phyloP scores from a whole-genome alignment of 1,140 invertebrate genomes.

The Lucilia sericata region DNA sequence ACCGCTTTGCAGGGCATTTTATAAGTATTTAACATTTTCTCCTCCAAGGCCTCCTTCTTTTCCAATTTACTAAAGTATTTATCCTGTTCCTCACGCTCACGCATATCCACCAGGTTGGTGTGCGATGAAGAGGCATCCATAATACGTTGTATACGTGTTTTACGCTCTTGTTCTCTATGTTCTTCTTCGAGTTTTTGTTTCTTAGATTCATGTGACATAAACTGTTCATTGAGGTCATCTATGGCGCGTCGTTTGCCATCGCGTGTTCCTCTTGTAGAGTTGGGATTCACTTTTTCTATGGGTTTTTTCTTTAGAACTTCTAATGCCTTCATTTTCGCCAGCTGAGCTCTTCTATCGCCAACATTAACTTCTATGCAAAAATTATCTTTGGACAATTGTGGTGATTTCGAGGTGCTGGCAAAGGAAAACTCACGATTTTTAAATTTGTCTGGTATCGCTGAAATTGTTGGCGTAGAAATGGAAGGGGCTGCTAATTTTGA shows the following conservation, averaged over 20 bases:
- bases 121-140: constrained; percentile 84
- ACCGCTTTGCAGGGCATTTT: constrained; percentile 90
- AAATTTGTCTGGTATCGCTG: constrained; percentile 61
- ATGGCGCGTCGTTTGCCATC: constrained; percentile 71
- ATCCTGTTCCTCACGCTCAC: constrained; percentile 81
- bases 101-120: constrained; percentile 78
- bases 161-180: constrained; percentile 69
- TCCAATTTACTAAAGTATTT: constrained; percentile 91
- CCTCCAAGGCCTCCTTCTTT: constrained; percentile 90
- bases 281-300: constrained; percentile 78
- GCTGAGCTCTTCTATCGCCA: constrained; percentile 71
- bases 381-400: constrained; percentile 59
- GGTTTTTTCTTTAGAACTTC: constrained; percentile 73
- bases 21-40: constrained; percentile 89
- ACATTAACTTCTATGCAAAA: constrained; percentile 75
- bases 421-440: constrained; percentile 59
- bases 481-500: neutral
- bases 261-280: constrained; percentile 71
- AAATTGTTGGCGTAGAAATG: constrained; percentile 26
- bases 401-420: constrained; percentile 51
- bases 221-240: constrained; percentile 69
- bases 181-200: constrained; percentile 68
- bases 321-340: constrained; percentile 76
- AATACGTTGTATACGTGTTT: constrained; percentile 82
- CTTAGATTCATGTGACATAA: constrained; percentile 67